Base-by-base conservation (phyloP, 1,140 invertebrate species). In the Achatina immaculata region DNA sequence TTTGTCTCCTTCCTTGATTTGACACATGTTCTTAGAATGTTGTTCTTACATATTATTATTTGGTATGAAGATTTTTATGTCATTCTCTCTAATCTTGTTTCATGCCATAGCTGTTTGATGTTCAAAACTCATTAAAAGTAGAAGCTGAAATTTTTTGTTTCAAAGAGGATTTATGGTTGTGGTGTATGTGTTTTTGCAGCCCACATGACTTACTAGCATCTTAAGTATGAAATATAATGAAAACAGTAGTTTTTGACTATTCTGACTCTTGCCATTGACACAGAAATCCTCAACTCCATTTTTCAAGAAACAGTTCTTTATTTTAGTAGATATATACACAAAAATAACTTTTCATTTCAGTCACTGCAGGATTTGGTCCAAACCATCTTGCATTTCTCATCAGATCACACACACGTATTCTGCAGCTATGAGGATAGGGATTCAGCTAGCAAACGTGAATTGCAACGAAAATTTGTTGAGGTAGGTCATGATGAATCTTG, bases 341-440 rank as follows among this genome's bases (percentile, higher is more conserved):
- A 31, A 62, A 55, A 28, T 42, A 42, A 68, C 28, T 51, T n/a
- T 31, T 48, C 34, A 21, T 48, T 85, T 75, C 75, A 90, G 89
- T 89, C 90, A 24, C 66, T 90, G 24, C 82, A 87, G 38, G 87
- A 88, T 6, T 81, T 90, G 34, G 87, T 90, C 0, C 78, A 86
- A 9, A 87, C 90, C 9, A 80, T 90, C 34, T 40, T 36, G 21
- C 72, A 83, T 14, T 79, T 88, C 21, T 86, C 85, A 74, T 74
- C 75, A 16, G 31, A 77, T 0, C 40, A 77, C 14, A 90, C 89
- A 2, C 66, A 48, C 58, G 83, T 89, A 0, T 83, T 87, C n/a
- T 90, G 90, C 71, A 88, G 88, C 78, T 90, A 88, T 84, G 90
- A 90, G 80, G 81, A 90, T 34, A 85, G 90, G 82, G 85, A 85